phyloP scores from a whole-genome alignment of 2,797 vertebrate species.

The Lacerta agilis region DNA sequence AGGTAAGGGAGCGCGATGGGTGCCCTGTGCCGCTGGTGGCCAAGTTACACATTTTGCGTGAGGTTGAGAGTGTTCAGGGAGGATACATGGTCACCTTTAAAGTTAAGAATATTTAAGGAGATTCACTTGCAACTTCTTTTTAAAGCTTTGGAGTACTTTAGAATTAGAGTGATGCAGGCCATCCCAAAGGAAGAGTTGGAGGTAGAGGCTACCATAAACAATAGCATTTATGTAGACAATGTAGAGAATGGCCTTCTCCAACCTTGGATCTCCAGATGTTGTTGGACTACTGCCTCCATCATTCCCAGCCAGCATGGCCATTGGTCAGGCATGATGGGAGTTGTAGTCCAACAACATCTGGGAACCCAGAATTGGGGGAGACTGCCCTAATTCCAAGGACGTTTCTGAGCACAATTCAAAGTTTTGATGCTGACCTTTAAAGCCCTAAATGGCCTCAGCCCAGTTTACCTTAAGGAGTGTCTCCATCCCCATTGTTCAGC shows the following conservation, averaged over 20 bases:
- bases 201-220: not conserved
- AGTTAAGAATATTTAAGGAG: not conserved
- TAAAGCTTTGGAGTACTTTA: not conserved
- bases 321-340: not conserved
- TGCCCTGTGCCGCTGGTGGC: not conserved
- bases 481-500: no score
- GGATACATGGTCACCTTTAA: not conserved
- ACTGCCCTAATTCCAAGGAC: not conserved
- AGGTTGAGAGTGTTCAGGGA: not conserved
- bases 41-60: not conserved
- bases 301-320: not conserved
- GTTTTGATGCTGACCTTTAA: no score
- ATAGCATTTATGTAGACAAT: not conserved
- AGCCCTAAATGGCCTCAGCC: no score
- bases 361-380: not conserved
- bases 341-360: not conserved
- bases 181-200: not conserved
- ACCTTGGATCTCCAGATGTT: not conserved
- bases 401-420: no score
- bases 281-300: not conserved
- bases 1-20: conserved; percentile 77
- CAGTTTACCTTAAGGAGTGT: no score
- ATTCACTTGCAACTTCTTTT: not conserved
- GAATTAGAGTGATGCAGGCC: not conserved
- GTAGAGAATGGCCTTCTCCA: not conserved